A percentile compares a stretch with the other conserved stretches of the same genome.
Conservation (phyloP, 2,888 invertebrate genomes). For the Sicus ferrugineus region DNA sequence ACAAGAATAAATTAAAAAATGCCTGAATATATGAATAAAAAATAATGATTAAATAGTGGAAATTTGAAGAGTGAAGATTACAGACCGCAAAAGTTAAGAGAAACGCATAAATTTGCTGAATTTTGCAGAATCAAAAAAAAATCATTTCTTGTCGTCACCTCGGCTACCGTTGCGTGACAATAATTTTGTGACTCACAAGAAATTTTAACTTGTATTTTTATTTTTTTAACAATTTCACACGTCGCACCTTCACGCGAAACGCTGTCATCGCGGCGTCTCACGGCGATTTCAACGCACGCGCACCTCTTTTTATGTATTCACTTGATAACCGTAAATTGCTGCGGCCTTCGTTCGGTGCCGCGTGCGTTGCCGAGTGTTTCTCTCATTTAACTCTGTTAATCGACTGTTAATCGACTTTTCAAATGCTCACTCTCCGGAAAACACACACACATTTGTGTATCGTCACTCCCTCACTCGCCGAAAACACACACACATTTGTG, state of each 20-base stretch:
- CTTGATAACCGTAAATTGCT: not conserved
- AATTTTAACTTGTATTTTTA: not conserved
- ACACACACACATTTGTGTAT: too few relatives aligned
- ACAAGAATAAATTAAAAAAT: not conserved
- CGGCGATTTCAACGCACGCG: constrained; percentile 3
- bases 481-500: too few relatives aligned
- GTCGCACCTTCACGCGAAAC: not conserved
- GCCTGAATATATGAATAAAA: not conserved
- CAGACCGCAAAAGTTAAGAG: too few relatives aligned
- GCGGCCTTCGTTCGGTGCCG: not conserved
- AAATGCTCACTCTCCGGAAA: too few relatives aligned
- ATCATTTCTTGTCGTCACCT: not conserved
- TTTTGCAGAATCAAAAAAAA: too few relatives aligned
- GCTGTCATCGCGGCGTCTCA: not conserved
- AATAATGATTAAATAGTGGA: too few relatives aligned
- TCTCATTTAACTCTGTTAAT: too few relatives aligned
- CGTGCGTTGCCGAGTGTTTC: too few relatives aligned
- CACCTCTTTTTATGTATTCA: not conserved
- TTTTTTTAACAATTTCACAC: not conserved
- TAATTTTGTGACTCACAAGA: not conserved
- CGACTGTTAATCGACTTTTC: too few relatives aligned
- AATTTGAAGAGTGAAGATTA: too few relatives aligned
- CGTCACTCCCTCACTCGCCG: too few relatives aligned
- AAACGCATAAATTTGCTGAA: too few relatives aligned
- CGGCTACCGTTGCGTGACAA: constrained; percentile 4